Percentiles rank a stretch among this genome's conserved stretches.
phyloP scores from a whole-genome alignment of 2,888 invertebrate species.

The Perizoma flavofasciatum region DNA sequence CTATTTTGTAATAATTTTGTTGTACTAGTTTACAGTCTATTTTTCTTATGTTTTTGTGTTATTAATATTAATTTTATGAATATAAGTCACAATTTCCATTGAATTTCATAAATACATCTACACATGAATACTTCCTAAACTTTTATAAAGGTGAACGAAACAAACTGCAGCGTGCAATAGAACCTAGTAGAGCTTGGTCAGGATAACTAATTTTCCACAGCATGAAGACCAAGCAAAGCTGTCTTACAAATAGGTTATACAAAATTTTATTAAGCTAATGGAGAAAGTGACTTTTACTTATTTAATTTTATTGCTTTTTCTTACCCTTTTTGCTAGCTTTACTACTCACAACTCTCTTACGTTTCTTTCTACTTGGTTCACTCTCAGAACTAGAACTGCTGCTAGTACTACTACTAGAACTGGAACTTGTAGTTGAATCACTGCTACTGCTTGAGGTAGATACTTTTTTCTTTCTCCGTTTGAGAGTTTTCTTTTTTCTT shows the following conservation, averaged over 20 bases:
- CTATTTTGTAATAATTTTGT: background rate
- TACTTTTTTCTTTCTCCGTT: constrained; percentile 57
- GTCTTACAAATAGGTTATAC: no score
- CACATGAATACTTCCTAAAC: no score
- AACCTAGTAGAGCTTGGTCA: no score
- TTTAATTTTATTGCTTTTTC: constrained; percentile 42
- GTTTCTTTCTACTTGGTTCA: constrained; percentile 57
- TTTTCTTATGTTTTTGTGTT: background rate
- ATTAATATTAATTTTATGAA: background rate
- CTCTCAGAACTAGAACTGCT: constrained; percentile 63
- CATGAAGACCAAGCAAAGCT: no score
- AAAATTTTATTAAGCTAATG: no score
- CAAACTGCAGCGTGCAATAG: no score
- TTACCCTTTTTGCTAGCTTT: constrained; percentile 50
- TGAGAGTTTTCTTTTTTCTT: constrained; percentile 56
- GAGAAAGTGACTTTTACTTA: constrained; percentile 1
- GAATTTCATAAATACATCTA: background rate
- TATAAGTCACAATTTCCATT: background rate
- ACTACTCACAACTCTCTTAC: constrained; percentile 46
- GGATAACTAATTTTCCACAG: no score
- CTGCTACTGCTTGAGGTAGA: constrained; percentile 69
- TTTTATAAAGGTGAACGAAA: no score
- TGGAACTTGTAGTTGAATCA: constrained; percentile 46
- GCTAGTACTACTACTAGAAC: constrained; percentile 48
- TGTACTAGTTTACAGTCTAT: constrained; percentile 18